Evolutionary conservation across 2,797 vertebrate species (phyloP).

Genomic region (Kryptopterus vitreolus): DNA sequence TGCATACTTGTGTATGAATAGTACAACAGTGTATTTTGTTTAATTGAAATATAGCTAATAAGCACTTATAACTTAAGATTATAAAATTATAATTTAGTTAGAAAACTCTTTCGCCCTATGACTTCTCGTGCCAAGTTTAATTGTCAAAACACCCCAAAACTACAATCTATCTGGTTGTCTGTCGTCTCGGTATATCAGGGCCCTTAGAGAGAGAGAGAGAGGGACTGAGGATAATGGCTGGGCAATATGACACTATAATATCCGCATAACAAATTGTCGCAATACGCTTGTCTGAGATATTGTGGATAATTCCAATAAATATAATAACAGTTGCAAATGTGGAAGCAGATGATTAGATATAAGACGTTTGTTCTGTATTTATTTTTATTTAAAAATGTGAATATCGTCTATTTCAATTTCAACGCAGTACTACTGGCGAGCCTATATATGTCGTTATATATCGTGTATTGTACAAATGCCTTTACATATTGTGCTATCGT

Average conservation of each 20-base stretch:
- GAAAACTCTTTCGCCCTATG: background rate
- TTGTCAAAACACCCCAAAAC: background rate
- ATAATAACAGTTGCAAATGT: conserved; percentile 1
- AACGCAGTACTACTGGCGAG: background rate
- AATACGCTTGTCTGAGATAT: conserved; percentile 2
- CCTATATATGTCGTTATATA: background rate
- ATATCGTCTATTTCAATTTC: conserved; percentile 5
- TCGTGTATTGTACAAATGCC: conserved; percentile 6
- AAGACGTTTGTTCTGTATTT: conserved; percentile 19
- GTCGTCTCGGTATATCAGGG: conserved; percentile 1
- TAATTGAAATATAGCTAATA: conserved; percentile 1
- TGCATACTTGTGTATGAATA: background rate
- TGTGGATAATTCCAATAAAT: background rate
- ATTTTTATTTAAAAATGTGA: background rate
- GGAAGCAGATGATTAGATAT: conserved; percentile 24
- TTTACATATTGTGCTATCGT: conserved; percentile 6
- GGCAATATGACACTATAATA: conserved; percentile 22
- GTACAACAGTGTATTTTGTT: background rate
- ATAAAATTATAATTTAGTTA: background rate
- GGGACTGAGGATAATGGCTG: background rate
- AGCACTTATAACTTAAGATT: background rate
- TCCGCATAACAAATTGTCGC: background rate
- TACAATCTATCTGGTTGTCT: background rate
- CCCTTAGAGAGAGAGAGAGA: background rate
- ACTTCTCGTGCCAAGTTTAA: background rate